Conservation (phyloP, 2,888 invertebrate species). For the Molorchus minor region DNA sequence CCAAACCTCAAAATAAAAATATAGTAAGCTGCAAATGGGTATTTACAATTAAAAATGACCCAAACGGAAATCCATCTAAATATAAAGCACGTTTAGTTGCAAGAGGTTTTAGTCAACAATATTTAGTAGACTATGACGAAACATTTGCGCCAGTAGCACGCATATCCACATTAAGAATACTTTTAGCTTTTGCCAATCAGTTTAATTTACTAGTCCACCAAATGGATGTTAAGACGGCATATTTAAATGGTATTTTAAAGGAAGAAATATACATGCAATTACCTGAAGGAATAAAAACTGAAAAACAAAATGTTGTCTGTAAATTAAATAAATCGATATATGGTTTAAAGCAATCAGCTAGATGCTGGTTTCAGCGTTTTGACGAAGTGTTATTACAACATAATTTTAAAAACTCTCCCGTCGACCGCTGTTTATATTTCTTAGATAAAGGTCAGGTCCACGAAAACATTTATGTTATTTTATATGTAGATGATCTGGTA, state of each 20-base stretch:
- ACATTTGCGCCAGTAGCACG: slow-evolving; percentile 14
- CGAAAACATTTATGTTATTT: not conserved
- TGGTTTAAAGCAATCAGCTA: not conserved
- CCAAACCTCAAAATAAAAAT: not conserved
- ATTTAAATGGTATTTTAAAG: not conserved
- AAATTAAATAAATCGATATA: not conserved
- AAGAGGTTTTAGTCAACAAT: not conserved
- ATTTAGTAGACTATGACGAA: slow-evolving; percentile 6
- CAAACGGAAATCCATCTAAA: not conserved
- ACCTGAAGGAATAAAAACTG: not conserved
- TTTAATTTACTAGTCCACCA: slow-evolving; percentile 8
- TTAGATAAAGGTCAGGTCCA: not conserved
- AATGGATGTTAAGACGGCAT: slow-evolving; percentile 3
- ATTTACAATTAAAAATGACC: slow-evolving; percentile 7
- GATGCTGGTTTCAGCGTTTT: not conserved
- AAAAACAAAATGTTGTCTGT: not conserved
- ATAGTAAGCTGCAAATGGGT: slow-evolving; percentile 1
- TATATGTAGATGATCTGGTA: not conserved
- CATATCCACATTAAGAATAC: slow-evolving; percentile 7
- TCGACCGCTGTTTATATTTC: slow-evolving; percentile 7
- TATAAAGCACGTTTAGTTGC: slow-evolving; percentile 10
- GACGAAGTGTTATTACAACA: not conserved
- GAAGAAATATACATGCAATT: slow-evolving; percentile 5
- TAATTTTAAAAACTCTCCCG: slow-evolving; percentile 1
- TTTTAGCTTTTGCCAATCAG: slow-evolving; percentile 6